Base-by-base conservation (phyloP, 37 sponge, comb jelly and placozoan genomes). In the Chondrilla cf. caribensis region DNA sequence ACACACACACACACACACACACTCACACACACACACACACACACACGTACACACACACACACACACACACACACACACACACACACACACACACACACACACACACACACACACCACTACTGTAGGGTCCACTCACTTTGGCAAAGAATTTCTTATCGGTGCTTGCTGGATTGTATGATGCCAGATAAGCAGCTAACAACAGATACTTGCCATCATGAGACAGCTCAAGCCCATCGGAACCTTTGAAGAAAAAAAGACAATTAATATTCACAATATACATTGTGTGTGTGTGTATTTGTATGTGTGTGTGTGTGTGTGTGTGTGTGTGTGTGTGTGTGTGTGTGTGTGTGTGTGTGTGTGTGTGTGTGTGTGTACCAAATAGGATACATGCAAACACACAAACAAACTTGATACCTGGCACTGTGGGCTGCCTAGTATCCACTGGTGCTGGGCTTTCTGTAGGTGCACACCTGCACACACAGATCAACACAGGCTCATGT, bases 91-190 rank as follows among this genome's bases (percentile, higher is more conserved):
- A 31, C 31, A 32, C 38, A 38, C 40, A 70, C 21, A 38, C 29
- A 19, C 29, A 37, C 29, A 32, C 72, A 8, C 29, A 70, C 29
- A 29, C 21, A n/a, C n/a, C n/a, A n/a, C n/a, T n/a, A n/a, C n/a
- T n/a, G n/a, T n/a, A n/a, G n/a, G n/a, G n/a, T n/a, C n/a, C n/a
- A 70, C 71, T 58, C 25, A 89, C 93, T 84, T 88, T 88, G 15
- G 90, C 84, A 83, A 93, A 93, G 87, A 93, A 89, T 32, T 81
- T 68, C 65, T 79, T 84, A 70, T 93, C 94, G 18, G 90, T 85
- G 11, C 58, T 87, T 7, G 88, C 83, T 29, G 94, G 90, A 44
- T 93, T 93, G 80, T 93, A 84, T 28, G 94, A 93, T 2, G 94
- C 90, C 44, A 93, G 73, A 67, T 84, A 93, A 0, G 94, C 77